Percentiles rank a stretch among this genome's conserved stretches.
phyloP scores from a whole-genome alignment of 2,797 vertebrate species.

The Dallia pectoralis region DNA sequence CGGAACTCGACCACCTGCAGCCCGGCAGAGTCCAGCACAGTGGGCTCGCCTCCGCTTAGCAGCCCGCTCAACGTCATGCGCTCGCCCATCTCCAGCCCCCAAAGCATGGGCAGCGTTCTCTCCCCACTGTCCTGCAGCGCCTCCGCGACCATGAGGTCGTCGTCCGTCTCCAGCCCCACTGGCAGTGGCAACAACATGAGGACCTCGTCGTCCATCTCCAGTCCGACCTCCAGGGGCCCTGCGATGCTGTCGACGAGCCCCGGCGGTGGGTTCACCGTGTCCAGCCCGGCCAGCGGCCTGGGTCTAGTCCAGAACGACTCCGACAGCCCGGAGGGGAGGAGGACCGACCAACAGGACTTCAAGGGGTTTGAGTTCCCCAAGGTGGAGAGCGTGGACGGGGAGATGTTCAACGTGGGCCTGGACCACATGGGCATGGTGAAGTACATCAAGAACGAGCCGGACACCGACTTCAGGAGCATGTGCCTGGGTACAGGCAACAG shows the following conservation, averaged over 20 bases:
- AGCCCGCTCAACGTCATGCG: slow-evolving; percentile 95
- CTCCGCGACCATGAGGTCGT: slow-evolving; percentile 82
- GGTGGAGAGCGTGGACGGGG: slow-evolving; percentile 86
- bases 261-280: slow-evolving; percentile 73
- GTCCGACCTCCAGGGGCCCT: slow-evolving; percentile 81
- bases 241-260: slow-evolving; percentile 89
- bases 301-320: slow-evolving; percentile 81
- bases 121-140: slow-evolving; percentile 90
- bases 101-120: slow-evolving; percentile 89
- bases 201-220: slow-evolving; percentile 84
- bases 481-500: slow-evolving; percentile 80
- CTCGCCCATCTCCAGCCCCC: slow-evolving; percentile 93
- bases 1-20: slow-evolving; percentile 89
- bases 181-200: slow-evolving; percentile 71
- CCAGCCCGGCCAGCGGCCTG: slow-evolving; percentile 78
- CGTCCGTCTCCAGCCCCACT: slow-evolving; percentile 91
- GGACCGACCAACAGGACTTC: slow-evolving; percentile 74
- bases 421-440: slow-evolving; percentile 89
- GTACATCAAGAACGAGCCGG: slow-evolving; percentile 96
- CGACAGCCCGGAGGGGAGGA: slow-evolving; percentile 79
- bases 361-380: slow-evolving; percentile 89
- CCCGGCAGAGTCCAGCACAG: slow-evolving; percentile 85
- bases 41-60: slow-evolving; percentile 90
- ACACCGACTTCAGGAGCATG: slow-evolving; percentile 86
- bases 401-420: slow-evolving; percentile 82